Evolutionary conservation across 2,888 invertebrate species (phyloP).

Genomic region (Ectobius pallidus): DNA sequence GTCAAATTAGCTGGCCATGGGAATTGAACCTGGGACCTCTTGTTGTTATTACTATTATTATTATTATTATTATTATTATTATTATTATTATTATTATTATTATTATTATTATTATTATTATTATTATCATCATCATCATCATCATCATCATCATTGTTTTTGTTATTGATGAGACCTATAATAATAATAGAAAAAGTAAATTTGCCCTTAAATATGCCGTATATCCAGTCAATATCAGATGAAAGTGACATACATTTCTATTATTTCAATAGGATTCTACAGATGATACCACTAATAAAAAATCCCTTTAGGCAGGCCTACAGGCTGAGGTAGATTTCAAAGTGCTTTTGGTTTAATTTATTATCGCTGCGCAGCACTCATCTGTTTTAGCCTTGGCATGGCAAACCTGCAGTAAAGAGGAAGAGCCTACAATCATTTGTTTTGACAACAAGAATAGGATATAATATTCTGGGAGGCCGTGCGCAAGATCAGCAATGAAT

Average conservation of each 20-base stretch:
- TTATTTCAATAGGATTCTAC: neutral
- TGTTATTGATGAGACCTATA: neutral
- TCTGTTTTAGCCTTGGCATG: too few relatives aligned
- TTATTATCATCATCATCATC: neutral
- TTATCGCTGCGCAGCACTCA: too few relatives aligned
- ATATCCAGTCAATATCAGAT: neutral
- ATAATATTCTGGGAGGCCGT: too few relatives aligned
- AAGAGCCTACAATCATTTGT: too few relatives aligned
- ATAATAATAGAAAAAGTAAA: neutral
- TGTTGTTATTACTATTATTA: neutral
- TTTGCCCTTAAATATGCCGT: neutral
- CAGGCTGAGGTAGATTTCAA: too few relatives aligned
- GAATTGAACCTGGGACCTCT: too few relatives aligned
- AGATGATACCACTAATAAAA: neutral
- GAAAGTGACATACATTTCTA: neutral
- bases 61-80: neutral
- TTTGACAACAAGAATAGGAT: too few relatives aligned
- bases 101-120: neutral
- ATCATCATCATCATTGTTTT: neutral
- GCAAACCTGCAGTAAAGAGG: too few relatives aligned
- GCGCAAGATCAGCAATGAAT: too few relatives aligned
- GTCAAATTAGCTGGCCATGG: too few relatives aligned
- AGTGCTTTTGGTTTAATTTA: too few relatives aligned
- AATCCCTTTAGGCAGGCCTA: neutral
- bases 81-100: neutral